Evolutionary conservation across 1,140 invertebrate genomes (phyloP).

Genomic region (Drosophila prosaltans): DNA sequence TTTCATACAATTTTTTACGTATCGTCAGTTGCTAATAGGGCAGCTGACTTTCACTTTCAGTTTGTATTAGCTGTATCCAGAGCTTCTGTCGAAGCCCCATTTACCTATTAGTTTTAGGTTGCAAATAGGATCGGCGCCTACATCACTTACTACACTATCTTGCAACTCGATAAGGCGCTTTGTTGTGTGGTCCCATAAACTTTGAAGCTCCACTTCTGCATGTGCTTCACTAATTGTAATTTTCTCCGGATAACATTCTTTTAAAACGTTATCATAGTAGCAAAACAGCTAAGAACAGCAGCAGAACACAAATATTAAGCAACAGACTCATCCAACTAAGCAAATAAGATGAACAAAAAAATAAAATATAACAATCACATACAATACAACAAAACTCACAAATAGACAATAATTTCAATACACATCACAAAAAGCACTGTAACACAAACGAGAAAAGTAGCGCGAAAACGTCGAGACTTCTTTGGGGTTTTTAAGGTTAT

Average conservation of each 20-base stretch:
- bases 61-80: not conserved
- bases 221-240: not conserved
- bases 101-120: constrained; percentile 15
- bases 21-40: constrained; percentile 3
- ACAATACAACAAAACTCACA: not conserved
- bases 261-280: not conserved
- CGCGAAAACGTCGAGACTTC: not conserved
- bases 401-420: not conserved
- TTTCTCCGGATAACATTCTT: not conserved
- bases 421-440: not conserved
- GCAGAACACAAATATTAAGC: not conserved
- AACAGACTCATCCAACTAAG: not conserved
- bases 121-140: not conserved
- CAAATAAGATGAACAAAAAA: not conserved
- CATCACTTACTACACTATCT: not conserved
- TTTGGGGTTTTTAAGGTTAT: not conserved
- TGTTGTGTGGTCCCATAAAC: not conserved
- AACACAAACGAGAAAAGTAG: not conserved
- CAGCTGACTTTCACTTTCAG: not conserved
- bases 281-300: not conserved
- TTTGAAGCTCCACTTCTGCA: not conserved
- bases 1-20: not conserved
- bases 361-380: not conserved
- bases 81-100: constrained; percentile 8
- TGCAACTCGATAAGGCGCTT: too few species aligned